Conservation (phyloP, 2,113 vertebrate genomes). For the Salvelinus sp. region DNA sequence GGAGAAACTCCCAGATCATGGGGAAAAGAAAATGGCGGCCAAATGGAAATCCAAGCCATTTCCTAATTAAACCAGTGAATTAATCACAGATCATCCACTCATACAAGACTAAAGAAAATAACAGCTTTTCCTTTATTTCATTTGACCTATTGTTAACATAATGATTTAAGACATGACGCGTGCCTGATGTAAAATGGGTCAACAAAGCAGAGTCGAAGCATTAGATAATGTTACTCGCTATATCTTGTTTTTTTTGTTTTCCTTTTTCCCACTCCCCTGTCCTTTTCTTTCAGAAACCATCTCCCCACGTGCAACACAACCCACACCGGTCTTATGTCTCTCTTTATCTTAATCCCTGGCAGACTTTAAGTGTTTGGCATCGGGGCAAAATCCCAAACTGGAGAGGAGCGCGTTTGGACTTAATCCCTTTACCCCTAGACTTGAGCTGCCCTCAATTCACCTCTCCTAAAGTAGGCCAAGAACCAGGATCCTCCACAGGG, state of each 20-base stretch:
- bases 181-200: constrained; percentile 60
- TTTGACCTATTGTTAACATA: constrained; percentile 63
- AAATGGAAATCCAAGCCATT: constrained; percentile 37
- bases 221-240: constrained; percentile 65
- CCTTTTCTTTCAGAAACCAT: constrained; percentile 19
- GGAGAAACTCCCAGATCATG: constrained; percentile 17
- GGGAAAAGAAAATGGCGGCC: constrained; percentile 6
- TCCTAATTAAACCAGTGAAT: constrained; percentile 64
- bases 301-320: constrained; percentile 44
- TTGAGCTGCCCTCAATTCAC: constrained; percentile 74
- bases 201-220: constrained; percentile 49
- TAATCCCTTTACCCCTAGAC: constrained; percentile 75
- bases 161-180: constrained; percentile 55
- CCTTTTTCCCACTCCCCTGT: constrained; percentile 21
- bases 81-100: constrained; percentile 63
- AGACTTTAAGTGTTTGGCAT: constrained; percentile 81
- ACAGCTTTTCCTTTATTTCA: constrained; percentile 60
- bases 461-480: constrained; percentile 77
- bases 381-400: constrained; percentile 72
- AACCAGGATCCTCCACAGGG: constrained; percentile 70
- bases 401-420: constrained; percentile 70
- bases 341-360: constrained; percentile 76
- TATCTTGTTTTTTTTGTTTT: constrained; percentile 11
- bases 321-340: constrained; percentile 68
- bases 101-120: constrained; percentile 55